Evolutionary conservation across 2,888 invertebrate genomes (phyloP).

Genomic region (Aphodius sticticus): DNA sequence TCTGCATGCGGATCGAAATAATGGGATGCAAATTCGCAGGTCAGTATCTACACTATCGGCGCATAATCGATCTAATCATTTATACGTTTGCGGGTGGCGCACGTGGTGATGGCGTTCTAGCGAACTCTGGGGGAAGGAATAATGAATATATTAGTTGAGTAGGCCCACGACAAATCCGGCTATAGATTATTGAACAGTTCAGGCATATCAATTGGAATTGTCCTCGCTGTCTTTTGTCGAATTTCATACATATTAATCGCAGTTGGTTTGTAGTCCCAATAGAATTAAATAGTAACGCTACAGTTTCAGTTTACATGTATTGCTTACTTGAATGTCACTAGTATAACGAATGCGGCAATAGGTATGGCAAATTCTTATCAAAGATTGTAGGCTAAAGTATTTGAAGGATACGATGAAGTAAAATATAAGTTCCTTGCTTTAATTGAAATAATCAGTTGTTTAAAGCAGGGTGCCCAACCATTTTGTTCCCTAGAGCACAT

Average conservation of each 20-base stretch:
- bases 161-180: background rate
- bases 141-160: background rate
- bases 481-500: too few species aligned
- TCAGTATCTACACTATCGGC: slow-evolving; percentile 59
- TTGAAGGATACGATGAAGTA: too few species aligned
- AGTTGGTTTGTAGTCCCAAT: background rate
- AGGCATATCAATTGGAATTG: background rate
- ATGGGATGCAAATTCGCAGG: slow-evolving; percentile 82
- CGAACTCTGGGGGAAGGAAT: background rate
- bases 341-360: too few species aligned
- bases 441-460: too few species aligned
- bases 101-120: background rate
- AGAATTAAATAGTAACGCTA: too few species aligned
- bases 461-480: too few species aligned
- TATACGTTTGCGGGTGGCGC: slow-evolving; percentile 12
- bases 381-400: too few species aligned
- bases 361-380: too few species aligned
- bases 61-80: slow-evolving; percentile 23
- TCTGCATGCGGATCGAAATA: slow-evolving; percentile 83
- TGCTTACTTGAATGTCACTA: too few species aligned
- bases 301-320: too few species aligned
- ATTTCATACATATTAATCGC: background rate
- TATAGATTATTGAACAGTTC: background rate
- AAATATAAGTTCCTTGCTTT: too few species aligned
- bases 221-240: background rate